Conservation (phyloP, 2,797 vertebrate species). For the Mus spretus region DNA sequence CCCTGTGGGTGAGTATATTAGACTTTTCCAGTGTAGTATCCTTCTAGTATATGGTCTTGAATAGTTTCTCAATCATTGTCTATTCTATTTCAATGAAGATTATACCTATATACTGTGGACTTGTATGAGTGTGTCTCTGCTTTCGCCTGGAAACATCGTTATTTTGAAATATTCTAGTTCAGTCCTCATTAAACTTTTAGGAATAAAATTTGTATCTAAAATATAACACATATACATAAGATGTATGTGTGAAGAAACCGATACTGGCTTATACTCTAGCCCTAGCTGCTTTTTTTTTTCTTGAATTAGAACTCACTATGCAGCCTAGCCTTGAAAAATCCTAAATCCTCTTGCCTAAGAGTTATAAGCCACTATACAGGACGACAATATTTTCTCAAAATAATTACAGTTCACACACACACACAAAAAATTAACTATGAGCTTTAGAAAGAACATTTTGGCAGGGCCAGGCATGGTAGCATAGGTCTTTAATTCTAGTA, state of each 20-base stretch:
- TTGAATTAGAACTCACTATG: background rate
- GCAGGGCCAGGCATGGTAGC: background rate
- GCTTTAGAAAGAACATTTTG: conserved; percentile 46
- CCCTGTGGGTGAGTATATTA: conserved; percentile 91
- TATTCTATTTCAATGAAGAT: conserved; percentile 54
- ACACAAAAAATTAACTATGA: conserved; percentile 6
- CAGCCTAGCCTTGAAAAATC: background rate
- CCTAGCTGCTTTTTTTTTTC: background rate
- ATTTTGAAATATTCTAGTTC: conserved; percentile 35
- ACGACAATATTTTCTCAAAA: conserved; percentile 29
- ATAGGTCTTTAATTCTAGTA: background rate
- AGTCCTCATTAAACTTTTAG: conserved; percentile 1
- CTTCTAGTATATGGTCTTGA: conserved; percentile 9
- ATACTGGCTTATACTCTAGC: background rate
- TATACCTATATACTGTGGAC: background rate
- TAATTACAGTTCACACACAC: conserved; percentile 26
- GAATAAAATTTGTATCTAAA: conserved; percentile 52
- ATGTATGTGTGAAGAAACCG: background rate
- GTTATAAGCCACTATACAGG: background rate
- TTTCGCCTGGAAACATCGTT: conserved; percentile 29
- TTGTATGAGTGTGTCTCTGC: conserved; percentile 14
- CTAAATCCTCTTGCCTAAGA: background rate
- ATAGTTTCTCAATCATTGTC: conserved; percentile 60
- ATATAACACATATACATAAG: background rate
- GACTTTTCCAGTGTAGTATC: background rate